Percentiles rank a stretch among this genome's conserved stretches.
phyloP scores from a whole-genome alignment of 1,140 invertebrate species.

The Hyposmocoma kahamanoa region DNA sequence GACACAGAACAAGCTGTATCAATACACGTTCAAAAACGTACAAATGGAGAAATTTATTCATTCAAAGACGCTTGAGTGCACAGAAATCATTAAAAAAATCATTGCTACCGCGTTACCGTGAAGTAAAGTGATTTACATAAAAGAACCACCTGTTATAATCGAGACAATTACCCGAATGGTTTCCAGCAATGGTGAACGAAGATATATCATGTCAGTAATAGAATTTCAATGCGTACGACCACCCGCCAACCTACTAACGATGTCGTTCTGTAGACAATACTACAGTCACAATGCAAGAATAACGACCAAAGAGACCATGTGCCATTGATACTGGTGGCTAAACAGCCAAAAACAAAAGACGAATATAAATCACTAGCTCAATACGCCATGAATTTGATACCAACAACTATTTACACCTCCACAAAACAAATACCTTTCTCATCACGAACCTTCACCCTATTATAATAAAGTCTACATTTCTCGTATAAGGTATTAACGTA shows the following conservation, averaged over 20 bases:
- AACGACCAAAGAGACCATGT: slow-evolving; percentile 55
- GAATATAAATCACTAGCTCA: slow-evolving; percentile 60
- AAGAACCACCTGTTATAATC: slow-evolving; percentile 30
- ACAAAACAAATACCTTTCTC: slow-evolving; percentile 1
- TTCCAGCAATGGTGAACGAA: slow-evolving; percentile 37
- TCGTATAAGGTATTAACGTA: background rate
- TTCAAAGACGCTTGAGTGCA: too few relatives aligned
- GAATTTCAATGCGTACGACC: slow-evolving; percentile 62
- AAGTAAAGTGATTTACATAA: slow-evolving; percentile 25
- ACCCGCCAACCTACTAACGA: slow-evolving; percentile 68
- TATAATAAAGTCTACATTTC: background rate
- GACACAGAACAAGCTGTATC: background rate
- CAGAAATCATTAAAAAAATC: too few relatives aligned
- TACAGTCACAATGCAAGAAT: slow-evolving; percentile 62
- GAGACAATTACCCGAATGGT: slow-evolving; percentile 42
- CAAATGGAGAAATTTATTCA: background rate
- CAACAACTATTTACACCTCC: slow-evolving; percentile 23
- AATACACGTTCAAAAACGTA: slow-evolving; percentile 1
- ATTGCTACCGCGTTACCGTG: too few relatives aligned
- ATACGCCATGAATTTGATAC: slow-evolving; percentile 41
- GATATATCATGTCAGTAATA: slow-evolving; percentile 63
- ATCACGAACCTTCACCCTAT: slow-evolving; percentile 1
- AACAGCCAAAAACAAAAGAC: slow-evolving; percentile 68
- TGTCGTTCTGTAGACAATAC: slow-evolving; percentile 62
- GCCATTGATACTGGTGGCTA: slow-evolving; percentile 61